Conservation (phyloP, 1,140 invertebrate species). For the Tyrophagus putrescentiae region DNA sequence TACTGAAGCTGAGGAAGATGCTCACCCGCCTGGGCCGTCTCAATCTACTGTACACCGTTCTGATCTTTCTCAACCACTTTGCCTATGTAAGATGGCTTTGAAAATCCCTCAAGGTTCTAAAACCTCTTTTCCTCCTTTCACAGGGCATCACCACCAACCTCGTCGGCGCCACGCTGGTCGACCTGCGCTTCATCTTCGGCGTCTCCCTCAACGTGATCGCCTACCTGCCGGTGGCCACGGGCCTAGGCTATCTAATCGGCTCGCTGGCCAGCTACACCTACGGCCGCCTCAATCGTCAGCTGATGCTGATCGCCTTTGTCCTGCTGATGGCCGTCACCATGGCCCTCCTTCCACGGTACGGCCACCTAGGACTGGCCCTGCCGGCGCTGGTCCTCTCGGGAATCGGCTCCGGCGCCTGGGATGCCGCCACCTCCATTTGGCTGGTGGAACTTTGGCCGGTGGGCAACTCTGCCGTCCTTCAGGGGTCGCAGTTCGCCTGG, state of each 20-base stretch:
- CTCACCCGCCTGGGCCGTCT: too few relatives aligned
- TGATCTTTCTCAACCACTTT: conserved; percentile 8
- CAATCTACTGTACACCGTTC: conserved; percentile 2
- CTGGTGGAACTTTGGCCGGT: not conserved
- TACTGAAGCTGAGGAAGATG: too few relatives aligned
- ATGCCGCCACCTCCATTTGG: conserved; percentile 2
- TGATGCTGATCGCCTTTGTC: not conserved
- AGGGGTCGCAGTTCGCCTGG: not conserved
- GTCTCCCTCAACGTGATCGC: not conserved
- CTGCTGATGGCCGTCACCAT: not conserved
- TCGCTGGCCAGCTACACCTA: not conserved
- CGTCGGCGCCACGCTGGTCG: not conserved
- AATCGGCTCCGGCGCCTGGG: not conserved
- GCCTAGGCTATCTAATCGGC: not conserved
- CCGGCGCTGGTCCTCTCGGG: not conserved
- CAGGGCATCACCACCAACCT: conserved; percentile 2
- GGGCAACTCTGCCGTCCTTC: not conserved
- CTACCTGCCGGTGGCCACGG: too few relatives aligned
- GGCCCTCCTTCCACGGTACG: not conserved
- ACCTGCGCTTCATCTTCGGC: not conserved
- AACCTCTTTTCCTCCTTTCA: not conserved
- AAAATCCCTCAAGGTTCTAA: not conserved
- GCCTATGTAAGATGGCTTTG: conserved; percentile 6
- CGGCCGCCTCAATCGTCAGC: not conserved
- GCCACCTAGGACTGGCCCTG: not conserved